Percentiles rank a stretch among this genome's conserved stretches.
Evolutionary conservation across 2,797 vertebrate genomes (phyloP).

Genomic region (Sternarchorhynchus goeldii): DNA sequence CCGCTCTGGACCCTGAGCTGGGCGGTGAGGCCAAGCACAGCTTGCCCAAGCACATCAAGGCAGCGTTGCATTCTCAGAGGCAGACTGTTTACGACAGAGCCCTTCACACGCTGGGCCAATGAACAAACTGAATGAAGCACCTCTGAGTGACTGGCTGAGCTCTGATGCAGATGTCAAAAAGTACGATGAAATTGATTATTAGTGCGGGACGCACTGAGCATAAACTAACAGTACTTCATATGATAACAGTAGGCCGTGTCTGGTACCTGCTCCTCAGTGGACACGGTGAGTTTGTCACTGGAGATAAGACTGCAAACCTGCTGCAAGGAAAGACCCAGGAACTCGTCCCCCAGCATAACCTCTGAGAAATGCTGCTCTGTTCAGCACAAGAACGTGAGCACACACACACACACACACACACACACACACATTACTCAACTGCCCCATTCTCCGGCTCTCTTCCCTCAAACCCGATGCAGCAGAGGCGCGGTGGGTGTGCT

Average conservation of each 20-base stretch:
- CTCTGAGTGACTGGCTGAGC: background rate
- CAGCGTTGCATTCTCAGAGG: background rate
- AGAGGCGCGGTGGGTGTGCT: constrained; percentile 54
- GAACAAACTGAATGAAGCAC: background rate
- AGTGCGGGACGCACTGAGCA: background rate
- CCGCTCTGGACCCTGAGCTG: constrained; percentile 19
- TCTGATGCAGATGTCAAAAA: background rate
- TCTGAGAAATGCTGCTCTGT: constrained; percentile 96
- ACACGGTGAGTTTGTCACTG: constrained; percentile 94
- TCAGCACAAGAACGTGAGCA: constrained; percentile 57
- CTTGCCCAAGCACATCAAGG: constrained; percentile 9
- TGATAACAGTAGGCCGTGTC: too few species aligned
- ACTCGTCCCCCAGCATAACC: constrained; percentile 96
- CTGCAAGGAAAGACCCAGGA: constrained; percentile 89
- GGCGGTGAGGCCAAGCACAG: constrained; percentile 34
- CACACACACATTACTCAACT: background rate
- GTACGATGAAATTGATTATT: background rate
- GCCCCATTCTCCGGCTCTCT: background rate
- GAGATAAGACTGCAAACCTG: constrained; percentile 96
- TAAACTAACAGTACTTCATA: background rate
- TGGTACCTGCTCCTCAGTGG: constrained; percentile 93
- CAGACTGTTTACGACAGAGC: constrained; percentile 28
- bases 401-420: constrained; percentile 31
- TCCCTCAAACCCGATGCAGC: background rate
- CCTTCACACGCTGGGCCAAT: constrained; percentile 22